A percentile compares a stretch with the other conserved stretches of the same genome.
Conservation (phyloP, 2,113 vertebrate species). For the Erinaceus europaeus region DNA sequence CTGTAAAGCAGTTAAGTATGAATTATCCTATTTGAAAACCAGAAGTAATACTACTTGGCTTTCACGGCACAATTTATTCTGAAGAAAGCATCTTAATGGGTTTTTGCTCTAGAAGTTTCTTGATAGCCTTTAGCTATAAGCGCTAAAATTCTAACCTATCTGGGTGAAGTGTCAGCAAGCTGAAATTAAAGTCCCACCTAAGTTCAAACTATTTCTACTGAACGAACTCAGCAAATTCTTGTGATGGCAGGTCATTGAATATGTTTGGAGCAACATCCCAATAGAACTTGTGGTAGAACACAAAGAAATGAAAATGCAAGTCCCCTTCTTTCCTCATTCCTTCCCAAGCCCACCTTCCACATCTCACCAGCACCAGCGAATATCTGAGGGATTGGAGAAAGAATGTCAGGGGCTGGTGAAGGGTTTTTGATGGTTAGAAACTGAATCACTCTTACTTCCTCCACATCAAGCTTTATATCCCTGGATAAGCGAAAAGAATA, state of each 20-base stretch:
- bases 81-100: slow-evolving; percentile 29
- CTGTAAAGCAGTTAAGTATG: background rate
- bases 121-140: slow-evolving; percentile 40
- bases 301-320: background rate
- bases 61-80: slow-evolving; percentile 37
- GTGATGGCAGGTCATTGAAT: slow-evolving; percentile 26
- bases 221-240: slow-evolving; percentile 53
- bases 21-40: slow-evolving; percentile 26
- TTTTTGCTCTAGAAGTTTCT: slow-evolving; percentile 44
- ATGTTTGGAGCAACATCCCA: slow-evolving; percentile 27
- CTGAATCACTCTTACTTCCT: background rate
- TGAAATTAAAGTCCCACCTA: slow-evolving; percentile 59
- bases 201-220: slow-evolving; percentile 46
- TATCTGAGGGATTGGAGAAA: background rate
- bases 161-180: slow-evolving; percentile 26
- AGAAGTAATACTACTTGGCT: background rate
- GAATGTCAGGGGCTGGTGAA: background rate
- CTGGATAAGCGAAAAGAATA: background rate
- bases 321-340: slow-evolving; percentile 5
- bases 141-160: slow-evolving; percentile 43
- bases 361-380: background rate
- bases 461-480: background rate
- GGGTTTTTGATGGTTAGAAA: background rate
- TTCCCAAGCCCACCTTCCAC: background rate
- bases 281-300: background rate